Percentiles rank a stretch among this genome's conserved stretches.
Conservation (phyloP, 2,113 vertebrate genomes). For the Cricetomys ansorgei region DNA sequence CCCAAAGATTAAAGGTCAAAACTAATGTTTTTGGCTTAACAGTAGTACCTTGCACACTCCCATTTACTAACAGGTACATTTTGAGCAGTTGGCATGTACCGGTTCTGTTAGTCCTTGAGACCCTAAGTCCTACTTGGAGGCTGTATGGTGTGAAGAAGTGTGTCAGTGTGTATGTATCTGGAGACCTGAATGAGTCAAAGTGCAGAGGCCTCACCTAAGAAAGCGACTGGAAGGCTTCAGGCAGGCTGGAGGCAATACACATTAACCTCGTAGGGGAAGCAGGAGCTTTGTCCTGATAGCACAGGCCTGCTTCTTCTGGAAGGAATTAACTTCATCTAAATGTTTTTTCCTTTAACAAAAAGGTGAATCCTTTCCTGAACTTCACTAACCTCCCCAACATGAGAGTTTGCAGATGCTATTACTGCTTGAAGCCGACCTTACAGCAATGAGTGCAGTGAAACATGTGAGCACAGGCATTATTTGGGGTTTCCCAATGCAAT, state of each 20-base stretch:
- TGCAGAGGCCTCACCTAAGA: background rate
- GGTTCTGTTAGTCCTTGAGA: slow-evolving; percentile 3
- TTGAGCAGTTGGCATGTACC: background rate
- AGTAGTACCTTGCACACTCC: background rate
- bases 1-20: background rate
- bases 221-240: background rate
- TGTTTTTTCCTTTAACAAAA: background rate
- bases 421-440: background rate
- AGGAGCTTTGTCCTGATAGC: background rate
- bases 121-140: background rate
- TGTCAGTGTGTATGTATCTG: background rate
- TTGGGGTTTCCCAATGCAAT: background rate
- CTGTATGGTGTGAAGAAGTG: background rate
- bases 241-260: background rate
- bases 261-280: background rate
- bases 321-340: background rate
- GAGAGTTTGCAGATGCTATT: background rate
- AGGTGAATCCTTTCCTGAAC: background rate
- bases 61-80: background rate
- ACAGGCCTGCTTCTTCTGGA: background rate
- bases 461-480: background rate
- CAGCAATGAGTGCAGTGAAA: background rate
- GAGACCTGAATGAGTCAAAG: background rate
- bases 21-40: slow-evolving; percentile 18
- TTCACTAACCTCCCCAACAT: background rate